phyloP scores from a whole-genome alignment of 2,113 vertebrate genomes.

The Excalfactoria chinensis region DNA sequence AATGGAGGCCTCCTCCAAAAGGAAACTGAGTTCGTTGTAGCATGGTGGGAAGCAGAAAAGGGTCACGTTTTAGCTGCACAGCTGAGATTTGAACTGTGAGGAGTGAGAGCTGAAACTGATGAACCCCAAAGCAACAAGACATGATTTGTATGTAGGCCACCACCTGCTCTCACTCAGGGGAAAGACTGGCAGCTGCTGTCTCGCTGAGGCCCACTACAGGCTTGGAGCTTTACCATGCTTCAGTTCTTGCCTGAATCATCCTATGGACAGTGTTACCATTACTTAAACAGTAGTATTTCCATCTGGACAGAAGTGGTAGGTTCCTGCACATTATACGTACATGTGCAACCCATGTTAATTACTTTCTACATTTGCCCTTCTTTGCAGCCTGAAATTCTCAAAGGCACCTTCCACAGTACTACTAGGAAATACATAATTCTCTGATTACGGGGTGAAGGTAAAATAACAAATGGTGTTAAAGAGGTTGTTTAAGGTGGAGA shows the following conservation, averaged over 20 bases:
- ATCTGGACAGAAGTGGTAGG: background rate
- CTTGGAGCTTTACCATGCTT: background rate
- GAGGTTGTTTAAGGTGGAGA: background rate
- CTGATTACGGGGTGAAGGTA: background rate
- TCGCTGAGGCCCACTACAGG: background rate
- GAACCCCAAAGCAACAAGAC: slow-evolving; percentile 5
- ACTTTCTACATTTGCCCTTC: background rate
- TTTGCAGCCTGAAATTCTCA: background rate
- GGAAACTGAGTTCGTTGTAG: background rate
- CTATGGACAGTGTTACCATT: background rate
- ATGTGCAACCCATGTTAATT: background rate
- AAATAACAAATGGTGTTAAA: background rate
- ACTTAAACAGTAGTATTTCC: background rate
- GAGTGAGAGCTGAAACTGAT: background rate
- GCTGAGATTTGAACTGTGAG: background rate
- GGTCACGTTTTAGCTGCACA: background rate
- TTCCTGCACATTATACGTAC: background rate
- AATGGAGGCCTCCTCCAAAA: background rate
- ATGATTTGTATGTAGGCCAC: slow-evolving; percentile 10
- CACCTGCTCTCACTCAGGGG: slow-evolving; percentile 22
- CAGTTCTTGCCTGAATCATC: background rate
- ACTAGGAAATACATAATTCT: background rate
- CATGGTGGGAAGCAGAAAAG: background rate
- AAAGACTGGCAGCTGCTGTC: background rate
- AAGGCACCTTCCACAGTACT: background rate